Base-by-base conservation (phyloP, 2,797 vertebrate species). In the Garrulus glandarius region DNA sequence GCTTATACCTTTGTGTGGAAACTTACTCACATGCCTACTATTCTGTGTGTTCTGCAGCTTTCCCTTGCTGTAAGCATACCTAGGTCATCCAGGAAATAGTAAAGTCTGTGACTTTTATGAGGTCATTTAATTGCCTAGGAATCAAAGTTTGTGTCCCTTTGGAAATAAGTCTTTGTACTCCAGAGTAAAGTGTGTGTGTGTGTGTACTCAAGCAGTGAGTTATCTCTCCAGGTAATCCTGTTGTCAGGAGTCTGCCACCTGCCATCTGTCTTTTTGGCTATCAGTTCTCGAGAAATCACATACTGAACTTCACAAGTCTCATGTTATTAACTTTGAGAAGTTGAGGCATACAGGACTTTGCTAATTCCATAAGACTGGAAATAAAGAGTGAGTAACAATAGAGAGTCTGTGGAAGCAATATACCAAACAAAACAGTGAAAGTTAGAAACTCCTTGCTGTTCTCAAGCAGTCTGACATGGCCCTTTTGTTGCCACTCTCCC, bases 231-330 rank as follows among this genome's bases (percentile, higher is more conserved):
- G 53, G 4, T 43, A 57, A 16, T 49, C 10, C 32, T 59, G 65
- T 90, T 88, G 65, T 61, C 70, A 72, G 59, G 47, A 89, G 77
- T 65, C 69, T 64, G 53, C 68, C 68, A 68, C 67, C 92, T 78
- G 50, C 87, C 39, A 36, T 82, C 92, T 91, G 63, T 71, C 36
- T 50, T 44, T 13, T 39, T 8, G 39, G 44, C 41, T 87, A 12
- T 78, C 26, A 2, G 9, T 15, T n/a, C 14, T n/a, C 44, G 21
- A 52, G 60, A 61, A 82, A 79, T 60, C 64, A 56, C 39, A 52
- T 56, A 65, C 14, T 64, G 27, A 78, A 36, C 44, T 75, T 76
- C 41, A 49, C 27, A 76, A 18, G 39, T n/a, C 14, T 87, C 9
- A 1, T 19, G 5, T 57, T 75, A 39, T 1, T 39, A n/a, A 56